phyloP scores from a whole-genome alignment of 2,113 vertebrate genomes.

The Phyllopteryx taeniolatus region DNA sequence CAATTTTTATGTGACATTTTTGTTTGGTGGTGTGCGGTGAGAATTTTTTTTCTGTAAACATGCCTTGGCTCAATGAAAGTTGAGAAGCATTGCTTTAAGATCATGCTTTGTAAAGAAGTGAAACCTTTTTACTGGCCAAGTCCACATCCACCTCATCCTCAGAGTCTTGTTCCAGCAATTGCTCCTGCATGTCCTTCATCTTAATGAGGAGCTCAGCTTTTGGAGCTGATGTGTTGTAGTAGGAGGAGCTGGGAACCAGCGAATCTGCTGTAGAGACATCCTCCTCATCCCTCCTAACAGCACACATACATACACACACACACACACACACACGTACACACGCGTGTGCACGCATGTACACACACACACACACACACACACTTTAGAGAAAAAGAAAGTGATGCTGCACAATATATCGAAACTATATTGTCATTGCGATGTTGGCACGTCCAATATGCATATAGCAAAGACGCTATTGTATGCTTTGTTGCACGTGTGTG shows the following conservation, averaged over 20 bases:
- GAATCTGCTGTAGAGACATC: constrained; percentile 49
- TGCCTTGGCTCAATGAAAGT: not conserved
- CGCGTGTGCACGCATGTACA: no score
- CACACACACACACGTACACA: no score
- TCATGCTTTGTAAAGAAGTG: constrained; percentile 73
- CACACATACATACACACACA: not conserved
- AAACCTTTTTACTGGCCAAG: constrained; percentile 88
- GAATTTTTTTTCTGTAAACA: not conserved
- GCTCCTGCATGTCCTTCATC: constrained; percentile 89
- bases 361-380: no score
- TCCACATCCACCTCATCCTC: constrained; percentile 84
- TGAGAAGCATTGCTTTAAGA: not conserved
- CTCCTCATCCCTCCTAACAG: constrained; percentile 75
- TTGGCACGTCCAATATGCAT: no score
- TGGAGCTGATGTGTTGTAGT: constrained; percentile 91
- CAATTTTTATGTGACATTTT: not conserved
- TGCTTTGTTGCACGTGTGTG: no score
- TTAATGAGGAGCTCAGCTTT: constrained; percentile 94
- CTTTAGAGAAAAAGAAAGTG: no score
- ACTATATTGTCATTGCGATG: no score
- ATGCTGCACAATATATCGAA: no score
- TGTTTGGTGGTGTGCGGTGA: not conserved
- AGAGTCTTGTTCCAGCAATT: constrained; percentile 79
- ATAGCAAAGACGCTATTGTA: no score
- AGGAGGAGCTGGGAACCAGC: constrained; percentile 85